Evolutionary conservation across 2,113 vertebrate genomes (phyloP).

Genomic region (Sphaerodactylus townsendi): DNA sequence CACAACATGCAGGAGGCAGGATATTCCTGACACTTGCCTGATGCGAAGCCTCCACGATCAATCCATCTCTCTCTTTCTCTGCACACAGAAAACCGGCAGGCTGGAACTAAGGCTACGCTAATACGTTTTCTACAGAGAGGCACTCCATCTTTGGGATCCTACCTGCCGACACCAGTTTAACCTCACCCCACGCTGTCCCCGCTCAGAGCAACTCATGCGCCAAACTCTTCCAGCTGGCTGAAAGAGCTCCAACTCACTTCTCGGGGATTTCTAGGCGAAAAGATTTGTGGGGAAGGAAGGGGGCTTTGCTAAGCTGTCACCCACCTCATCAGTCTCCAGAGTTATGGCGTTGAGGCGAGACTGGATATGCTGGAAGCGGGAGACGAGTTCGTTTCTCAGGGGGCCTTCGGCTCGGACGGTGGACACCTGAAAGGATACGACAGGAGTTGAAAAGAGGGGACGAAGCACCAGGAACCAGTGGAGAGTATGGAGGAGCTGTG

Average conservation of each 20-base stretch:
- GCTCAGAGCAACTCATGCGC: not conserved
- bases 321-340: constrained; percentile 84
- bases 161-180: not conserved
- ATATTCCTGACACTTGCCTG: too few relatives aligned
- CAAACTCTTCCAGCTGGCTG: not conserved
- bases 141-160: not conserved
- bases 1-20: too few relatives aligned
- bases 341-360: constrained; percentile 80
- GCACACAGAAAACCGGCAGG: too few relatives aligned
- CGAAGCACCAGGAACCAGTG: too few relatives aligned
- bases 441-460: not conserved
- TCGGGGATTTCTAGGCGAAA: not conserved
- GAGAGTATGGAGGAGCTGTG: too few relatives aligned
- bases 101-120: too few relatives aligned
- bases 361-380: constrained; percentile 85
- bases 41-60: too few relatives aligned
- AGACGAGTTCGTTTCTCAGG: constrained; percentile 85
- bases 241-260: not conserved
- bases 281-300: not conserved
- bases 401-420: constrained; percentile 85
- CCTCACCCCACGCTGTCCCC: not conserved
- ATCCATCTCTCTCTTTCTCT: too few relatives aligned
- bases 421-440: constrained; percentile 73
- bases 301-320: not conserved
- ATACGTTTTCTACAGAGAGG: not conserved